A percentile compares a stretch with the other conserved stretches of the same genome.
Conservation (phyloP, 2,888 invertebrate genomes). For the Drosophila robusta region DNA sequence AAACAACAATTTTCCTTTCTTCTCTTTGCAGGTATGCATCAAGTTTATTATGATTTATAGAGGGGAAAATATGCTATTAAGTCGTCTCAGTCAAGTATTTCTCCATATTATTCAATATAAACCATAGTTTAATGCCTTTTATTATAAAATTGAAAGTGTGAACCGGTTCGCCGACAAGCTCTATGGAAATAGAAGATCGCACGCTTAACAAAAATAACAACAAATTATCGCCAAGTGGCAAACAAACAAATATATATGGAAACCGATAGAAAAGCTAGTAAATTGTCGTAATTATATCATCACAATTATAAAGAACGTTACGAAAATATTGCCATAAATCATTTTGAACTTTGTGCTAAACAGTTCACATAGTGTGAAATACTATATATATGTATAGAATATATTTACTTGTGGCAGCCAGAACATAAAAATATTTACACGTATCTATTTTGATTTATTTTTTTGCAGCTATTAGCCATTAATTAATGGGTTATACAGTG, state of each 20-base stretch:
- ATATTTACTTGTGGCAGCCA: conserved; percentile 4
- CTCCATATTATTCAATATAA: not conserved
- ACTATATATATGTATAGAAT: conserved; percentile 1
- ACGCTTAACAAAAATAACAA: conserved; percentile 14
- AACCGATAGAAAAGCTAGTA: conserved; percentile 21
- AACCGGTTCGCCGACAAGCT: conserved; percentile 34
- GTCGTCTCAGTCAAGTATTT: conserved; percentile 8
- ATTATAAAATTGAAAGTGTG: conserved; percentile 20
- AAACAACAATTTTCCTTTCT: not conserved
- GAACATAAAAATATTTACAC: conserved; percentile 23
- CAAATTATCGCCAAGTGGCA: conserved; percentile 46
- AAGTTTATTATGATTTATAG: conserved; percentile 1
- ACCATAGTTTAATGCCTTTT: conserved; percentile 23
- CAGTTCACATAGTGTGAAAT: conserved; percentile 17
- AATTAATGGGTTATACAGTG: conserved; percentile 8
- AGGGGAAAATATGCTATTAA: not conserved
- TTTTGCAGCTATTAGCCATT: conserved; percentile 6
- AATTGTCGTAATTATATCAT: conserved; percentile 61
- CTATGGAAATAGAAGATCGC: conserved; percentile 19
- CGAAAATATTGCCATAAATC: conserved; percentile 43
- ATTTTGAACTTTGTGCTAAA: conserved; percentile 55
- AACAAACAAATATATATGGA: conserved; percentile 40
- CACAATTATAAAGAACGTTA: conserved; percentile 43
- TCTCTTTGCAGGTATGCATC: conserved; percentile 33
- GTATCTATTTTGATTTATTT: not conserved